Conservation (phyloP, 2,113 vertebrate species). For the Motacilla tschutschensis region DNA sequence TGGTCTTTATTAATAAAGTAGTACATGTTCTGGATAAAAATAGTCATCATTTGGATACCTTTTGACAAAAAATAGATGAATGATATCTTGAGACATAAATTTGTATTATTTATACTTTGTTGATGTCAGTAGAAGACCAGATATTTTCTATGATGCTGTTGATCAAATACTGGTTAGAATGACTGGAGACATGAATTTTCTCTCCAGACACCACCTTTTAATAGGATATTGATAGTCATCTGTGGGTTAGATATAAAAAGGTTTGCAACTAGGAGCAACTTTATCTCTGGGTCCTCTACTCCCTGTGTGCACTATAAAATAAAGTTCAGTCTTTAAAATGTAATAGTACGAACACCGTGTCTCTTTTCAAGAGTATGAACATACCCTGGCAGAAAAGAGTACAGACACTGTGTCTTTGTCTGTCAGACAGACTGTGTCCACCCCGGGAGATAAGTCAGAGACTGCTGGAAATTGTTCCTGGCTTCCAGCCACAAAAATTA, state of each 20-base stretch:
- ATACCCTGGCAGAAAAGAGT: not conserved
- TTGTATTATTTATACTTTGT: not conserved
- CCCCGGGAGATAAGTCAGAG: not conserved
- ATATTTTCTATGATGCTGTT: not conserved
- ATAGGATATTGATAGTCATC: not conserved
- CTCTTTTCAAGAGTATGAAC: not conserved
- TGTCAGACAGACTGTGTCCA: not conserved
- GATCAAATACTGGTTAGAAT: not conserved
- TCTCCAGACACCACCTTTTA: not conserved
- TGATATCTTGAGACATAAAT: not conserved
- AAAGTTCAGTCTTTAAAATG: not conserved
- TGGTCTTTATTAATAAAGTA: not conserved
- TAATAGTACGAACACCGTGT: not conserved
- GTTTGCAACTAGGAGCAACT: not conserved
- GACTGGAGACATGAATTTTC: not conserved
- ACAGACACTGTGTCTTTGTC: not conserved
- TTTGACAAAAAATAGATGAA: not conserved
- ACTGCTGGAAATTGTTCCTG: not conserved
- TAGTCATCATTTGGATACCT: not conserved
- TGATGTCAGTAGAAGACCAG: not conserved
- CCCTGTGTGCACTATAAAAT: not conserved
- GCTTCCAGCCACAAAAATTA: conserved; percentile 18
- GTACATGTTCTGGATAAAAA: not conserved
- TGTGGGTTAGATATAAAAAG: not conserved
- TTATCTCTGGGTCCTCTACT: not conserved